These are phyloP conservation scores for Erynnis tages DNA, from an alignment of 2,888 invertebrate species.

Conservation along the genomic window DNA sequence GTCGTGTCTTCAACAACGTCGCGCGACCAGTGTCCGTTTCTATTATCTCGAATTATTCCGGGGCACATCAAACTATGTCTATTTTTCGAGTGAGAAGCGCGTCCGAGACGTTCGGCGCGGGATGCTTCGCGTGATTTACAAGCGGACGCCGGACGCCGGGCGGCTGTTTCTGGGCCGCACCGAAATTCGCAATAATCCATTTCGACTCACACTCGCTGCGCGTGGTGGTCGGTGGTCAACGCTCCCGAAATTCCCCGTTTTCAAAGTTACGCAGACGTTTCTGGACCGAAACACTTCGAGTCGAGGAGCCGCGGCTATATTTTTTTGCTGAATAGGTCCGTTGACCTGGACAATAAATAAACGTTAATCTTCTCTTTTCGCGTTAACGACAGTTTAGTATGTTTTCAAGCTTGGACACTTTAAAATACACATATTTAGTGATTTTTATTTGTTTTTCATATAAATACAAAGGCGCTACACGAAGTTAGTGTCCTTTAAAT, in stretches of 20 bases:
- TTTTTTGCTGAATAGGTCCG: slow-evolving; percentile 12
- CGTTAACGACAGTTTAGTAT: neutral
- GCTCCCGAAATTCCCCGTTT: slow-evolving; percentile 44
- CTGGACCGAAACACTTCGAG: slow-evolving; percentile 8
- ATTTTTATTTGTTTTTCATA: too few species aligned
- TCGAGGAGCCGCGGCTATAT: slow-evolving; percentile 1
- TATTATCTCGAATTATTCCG: slow-evolving; percentile 70
- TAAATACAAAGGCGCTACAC: too few species aligned
- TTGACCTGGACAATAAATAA: slow-evolving; percentile 2
- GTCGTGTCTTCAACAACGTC: slow-evolving; percentile 55
- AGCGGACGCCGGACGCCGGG: slow-evolving; percentile 54
- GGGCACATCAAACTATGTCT: slow-evolving; percentile 70
- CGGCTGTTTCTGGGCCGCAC: slow-evolving; percentile 72
- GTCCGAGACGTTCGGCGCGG: slow-evolving; percentile 56
- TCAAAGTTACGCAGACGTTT: slow-evolving; percentile 25
- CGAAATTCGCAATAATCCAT: slow-evolving; percentile 53
- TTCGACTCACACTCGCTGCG: slow-evolving; percentile 22
- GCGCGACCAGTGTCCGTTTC: slow-evolving; percentile 60
- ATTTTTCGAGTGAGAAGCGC: slow-evolving; percentile 69
- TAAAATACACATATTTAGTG: too few species aligned
- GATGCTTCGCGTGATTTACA: slow-evolving; percentile 69
- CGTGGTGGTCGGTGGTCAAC: slow-evolving; percentile 51
- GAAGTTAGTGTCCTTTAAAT: too few species aligned
- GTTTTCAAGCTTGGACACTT: too few species aligned
- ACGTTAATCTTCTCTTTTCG: neutral